Base-by-base conservation (phyloP, 1,140 invertebrate species). In the Nixonia krombeini region DNA sequence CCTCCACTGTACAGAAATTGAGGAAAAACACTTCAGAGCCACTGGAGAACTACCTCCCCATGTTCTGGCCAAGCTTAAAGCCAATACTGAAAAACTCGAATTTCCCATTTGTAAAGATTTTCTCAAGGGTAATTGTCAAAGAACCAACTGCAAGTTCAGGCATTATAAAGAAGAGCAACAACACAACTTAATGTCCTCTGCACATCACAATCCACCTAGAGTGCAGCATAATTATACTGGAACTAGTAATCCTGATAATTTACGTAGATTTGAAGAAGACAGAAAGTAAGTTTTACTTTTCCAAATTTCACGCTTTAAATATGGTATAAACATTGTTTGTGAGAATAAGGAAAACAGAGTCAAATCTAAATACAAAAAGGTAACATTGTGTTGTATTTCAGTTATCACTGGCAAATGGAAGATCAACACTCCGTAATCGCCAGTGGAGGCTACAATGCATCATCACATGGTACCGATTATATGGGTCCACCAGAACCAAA, bases 51-150 rank as follows among this genome's bases (percentile, higher is more conserved):
- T 93, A 51, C 91, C 91, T 2, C 76, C 85, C n/a, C 87, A 90
- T 63, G 82, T 91, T 23, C 57, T 87, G 0, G 80, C 70, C 0
- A 84, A 86, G 47, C 70, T 85, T 0, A 87, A 80, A 74, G 82
- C 72, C 73, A 87, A 72, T 33, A 81, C 25, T 64, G 85, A 84
- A 8, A 83, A 71, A 72, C 64, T 74, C 0, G 87, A 86, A n/a
- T 83, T 83, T 42, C 90, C 92, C 0, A 81, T 93, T 29, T 94
- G 92, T 73, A 92, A 93, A 76, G 91, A 94, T 75, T 93, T 89
- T 74, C 78, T 92, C 15, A 93, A 93, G 77, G 91, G 92, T 1
- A 88, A 89, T 41, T 94, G 93, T 74, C 85, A 91, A 25, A 86
- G 89, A 15, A 81, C 72, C 0, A 82, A 75, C 35, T 84, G 78